Conservation (phyloP, 2,797 vertebrate genomes). For the Basileuterus tristriatus region DNA sequence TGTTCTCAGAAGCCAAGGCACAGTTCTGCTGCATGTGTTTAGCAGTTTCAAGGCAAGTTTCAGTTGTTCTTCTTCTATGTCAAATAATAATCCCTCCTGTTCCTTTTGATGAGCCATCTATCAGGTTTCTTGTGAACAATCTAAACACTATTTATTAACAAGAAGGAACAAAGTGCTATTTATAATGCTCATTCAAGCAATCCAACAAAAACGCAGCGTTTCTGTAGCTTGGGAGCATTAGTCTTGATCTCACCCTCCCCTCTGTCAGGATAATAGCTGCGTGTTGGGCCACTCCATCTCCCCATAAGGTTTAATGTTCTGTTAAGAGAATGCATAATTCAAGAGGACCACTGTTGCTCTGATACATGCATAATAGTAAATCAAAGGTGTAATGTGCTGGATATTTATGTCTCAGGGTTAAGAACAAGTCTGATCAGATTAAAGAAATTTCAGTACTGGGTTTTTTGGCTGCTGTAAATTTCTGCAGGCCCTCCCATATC, state of each 20-base stretch:
- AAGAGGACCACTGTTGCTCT: conserved; percentile 40
- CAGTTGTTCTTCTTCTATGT: conserved; percentile 43
- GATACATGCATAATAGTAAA: conserved; percentile 54
- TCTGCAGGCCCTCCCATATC: background rate
- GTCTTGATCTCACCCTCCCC: conserved; percentile 30
- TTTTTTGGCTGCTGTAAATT: conserved; percentile 41
- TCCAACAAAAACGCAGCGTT: conserved; percentile 62
- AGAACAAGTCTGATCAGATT: conserved; percentile 54
- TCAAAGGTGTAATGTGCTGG: conserved; percentile 42
- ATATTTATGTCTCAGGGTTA: conserved; percentile 54
- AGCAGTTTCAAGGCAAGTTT: conserved; percentile 33
- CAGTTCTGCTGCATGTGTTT: background rate
- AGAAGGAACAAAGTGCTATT: conserved; percentile 70
- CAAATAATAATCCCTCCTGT: conserved; percentile 51
- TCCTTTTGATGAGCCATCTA: conserved; percentile 50
- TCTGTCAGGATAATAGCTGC: conserved; percentile 66
- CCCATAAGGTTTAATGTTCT: conserved; percentile 62
- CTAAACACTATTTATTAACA: conserved; percentile 64
- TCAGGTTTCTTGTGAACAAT: conserved; percentile 60
- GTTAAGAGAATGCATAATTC: conserved; percentile 69
- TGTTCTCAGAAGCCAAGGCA: conserved; percentile 46
- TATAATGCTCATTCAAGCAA: conserved; percentile 60
- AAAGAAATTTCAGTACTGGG: conserved; percentile 21
- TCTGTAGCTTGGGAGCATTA: conserved; percentile 52
- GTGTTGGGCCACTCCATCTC: conserved; percentile 53